These are phyloP conservation scores for Paradisaea rubra DNA, from an alignment of 2,113 vertebrate species.

Conservation along the genomic window DNA sequence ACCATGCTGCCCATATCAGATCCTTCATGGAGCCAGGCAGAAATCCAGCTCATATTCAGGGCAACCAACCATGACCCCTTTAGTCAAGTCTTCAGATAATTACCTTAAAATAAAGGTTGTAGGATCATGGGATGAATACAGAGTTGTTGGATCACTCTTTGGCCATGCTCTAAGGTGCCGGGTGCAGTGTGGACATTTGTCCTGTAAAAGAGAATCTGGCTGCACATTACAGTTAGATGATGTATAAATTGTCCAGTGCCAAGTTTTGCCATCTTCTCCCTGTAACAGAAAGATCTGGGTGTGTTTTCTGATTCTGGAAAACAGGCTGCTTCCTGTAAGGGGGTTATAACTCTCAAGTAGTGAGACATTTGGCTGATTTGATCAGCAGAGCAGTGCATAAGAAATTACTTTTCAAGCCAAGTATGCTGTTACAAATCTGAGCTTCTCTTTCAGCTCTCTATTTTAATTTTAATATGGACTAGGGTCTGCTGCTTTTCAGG, in stretches of 20 bases:
- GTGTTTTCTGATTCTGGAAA: neutral
- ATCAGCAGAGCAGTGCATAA: slow-evolving; percentile 43
- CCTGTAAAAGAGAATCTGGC: neutral
- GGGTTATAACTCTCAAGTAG: neutral
- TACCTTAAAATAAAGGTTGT: neutral
- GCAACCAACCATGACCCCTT: neutral
- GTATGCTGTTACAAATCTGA: slow-evolving; percentile 2
- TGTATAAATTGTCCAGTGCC: neutral
- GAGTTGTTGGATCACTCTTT: neutral
- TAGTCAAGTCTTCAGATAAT: neutral
- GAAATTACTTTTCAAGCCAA: slow-evolving; percentile 34
- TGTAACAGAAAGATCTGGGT: neutral
- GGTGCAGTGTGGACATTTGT: neutral
- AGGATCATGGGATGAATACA: neutral
- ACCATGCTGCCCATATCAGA: neutral
- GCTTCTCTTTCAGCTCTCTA: slow-evolving; percentile 12
- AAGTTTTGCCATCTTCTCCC: neutral
- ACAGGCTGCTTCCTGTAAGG: neutral
- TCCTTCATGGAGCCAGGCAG: neutral
- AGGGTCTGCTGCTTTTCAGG: neutral
- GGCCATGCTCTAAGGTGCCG: neutral
- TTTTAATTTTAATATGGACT: slow-evolving; percentile 17
- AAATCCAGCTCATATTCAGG: neutral
- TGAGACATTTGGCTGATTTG: neutral
- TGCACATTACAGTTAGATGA: neutral